Conservation (phyloP, 2,113 vertebrate species). For the Merops nubicus region DNA sequence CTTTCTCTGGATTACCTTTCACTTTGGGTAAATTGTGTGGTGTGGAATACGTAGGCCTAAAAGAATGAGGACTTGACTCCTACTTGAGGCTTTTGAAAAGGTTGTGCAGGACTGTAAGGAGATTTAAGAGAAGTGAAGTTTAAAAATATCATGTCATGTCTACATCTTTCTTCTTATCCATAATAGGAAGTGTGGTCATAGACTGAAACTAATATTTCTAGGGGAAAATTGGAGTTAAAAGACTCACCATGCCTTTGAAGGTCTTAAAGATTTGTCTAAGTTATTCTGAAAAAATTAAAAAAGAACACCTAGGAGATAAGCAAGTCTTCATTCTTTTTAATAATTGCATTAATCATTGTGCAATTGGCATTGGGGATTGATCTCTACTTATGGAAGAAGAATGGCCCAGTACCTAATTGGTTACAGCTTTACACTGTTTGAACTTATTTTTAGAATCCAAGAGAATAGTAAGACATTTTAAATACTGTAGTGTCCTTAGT, state of each 20-base stretch:
- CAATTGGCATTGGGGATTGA: neutral
- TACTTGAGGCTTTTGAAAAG: neutral
- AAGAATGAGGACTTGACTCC: neutral
- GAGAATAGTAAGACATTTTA: constrained; percentile 2
- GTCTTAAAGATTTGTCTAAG: neutral
- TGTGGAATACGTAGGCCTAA: neutral
- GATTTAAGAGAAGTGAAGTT: neutral
- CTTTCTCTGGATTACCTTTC: neutral
- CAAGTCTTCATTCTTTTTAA: neutral
- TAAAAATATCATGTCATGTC: neutral
- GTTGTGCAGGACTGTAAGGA: neutral
- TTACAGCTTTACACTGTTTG: neutral
- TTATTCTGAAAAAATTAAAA: neutral
- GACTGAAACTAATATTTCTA: neutral
- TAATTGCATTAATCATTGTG: neutral
- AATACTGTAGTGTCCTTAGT: neutral
- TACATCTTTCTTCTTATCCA: neutral
- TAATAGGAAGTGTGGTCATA: neutral
- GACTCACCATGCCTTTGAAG: neutral
- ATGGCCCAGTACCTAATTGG: neutral
- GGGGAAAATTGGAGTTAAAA: neutral
- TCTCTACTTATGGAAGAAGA: neutral
- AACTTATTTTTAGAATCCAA: constrained; percentile 13
- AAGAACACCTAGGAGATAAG: neutral
- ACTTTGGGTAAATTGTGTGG: neutral